Conservation (phyloP, 2,888 invertebrate species). For the Meghimatium bilineatum region DNA sequence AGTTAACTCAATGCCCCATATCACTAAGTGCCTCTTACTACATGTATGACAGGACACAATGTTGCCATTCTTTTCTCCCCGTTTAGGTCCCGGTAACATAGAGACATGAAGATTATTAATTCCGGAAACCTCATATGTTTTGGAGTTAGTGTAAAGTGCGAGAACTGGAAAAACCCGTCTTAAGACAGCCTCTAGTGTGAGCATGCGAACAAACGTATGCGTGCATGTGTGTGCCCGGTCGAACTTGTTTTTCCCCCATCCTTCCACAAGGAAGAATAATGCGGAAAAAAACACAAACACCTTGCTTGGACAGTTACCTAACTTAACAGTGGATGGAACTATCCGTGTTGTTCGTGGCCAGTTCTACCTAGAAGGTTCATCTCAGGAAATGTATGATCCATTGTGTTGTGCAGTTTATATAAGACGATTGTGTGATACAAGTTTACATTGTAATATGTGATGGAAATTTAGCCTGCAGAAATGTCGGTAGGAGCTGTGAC, state of each 20-base stretch:
- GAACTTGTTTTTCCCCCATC: neutral
- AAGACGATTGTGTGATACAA: no score
- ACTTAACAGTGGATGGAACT: neutral
- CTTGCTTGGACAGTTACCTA: constrained; percentile 1
- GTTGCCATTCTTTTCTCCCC: no score
- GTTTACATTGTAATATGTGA: no score
- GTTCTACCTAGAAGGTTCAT: no score
- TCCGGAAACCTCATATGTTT: neutral
- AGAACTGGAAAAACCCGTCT: neutral
- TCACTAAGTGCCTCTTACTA: no score
- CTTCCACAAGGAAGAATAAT: neutral
- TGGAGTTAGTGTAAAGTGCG: neutral
- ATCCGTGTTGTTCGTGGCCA: neutral
- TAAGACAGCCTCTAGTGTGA: neutral
- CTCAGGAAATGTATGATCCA: no score
- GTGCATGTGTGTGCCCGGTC: neutral
- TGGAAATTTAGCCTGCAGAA: neutral
- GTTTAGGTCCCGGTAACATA: no score
- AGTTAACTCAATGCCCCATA: no score
- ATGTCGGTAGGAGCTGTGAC: neutral
- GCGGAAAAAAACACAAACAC: neutral
- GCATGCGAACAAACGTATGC: neutral
- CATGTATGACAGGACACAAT: no score
- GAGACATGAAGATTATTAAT: no score
- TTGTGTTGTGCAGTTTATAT: no score